These are phyloP conservation scores for Lanius collurio DNA, from an alignment of 2,113 vertebrate genomes.

Conservation along the genomic window DNA sequence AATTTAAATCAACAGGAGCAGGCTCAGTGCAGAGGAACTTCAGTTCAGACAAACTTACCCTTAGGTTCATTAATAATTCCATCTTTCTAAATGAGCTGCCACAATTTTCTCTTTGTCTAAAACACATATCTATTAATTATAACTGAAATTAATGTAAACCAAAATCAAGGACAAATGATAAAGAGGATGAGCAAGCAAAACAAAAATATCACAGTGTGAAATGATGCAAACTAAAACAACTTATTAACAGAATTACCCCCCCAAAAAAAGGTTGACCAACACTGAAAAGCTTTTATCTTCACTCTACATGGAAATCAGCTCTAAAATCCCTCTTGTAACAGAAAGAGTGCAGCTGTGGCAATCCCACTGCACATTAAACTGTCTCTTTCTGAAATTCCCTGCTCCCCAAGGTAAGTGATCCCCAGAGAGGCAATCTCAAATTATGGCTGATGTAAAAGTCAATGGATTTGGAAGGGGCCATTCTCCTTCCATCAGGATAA, in stretches of 20 bases:
- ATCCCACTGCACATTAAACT: neutral
- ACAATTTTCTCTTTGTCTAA: neutral
- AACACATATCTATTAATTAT: neutral
- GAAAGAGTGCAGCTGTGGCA: neutral
- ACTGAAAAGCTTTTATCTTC: neutral
- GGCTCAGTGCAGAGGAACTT: neutral
- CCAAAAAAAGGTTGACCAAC: neutral
- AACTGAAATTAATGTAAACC: neutral
- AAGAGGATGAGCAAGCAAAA: neutral
- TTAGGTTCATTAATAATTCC: neutral
- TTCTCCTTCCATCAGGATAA: neutral
- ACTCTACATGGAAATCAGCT: neutral
- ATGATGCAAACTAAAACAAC: neutral
- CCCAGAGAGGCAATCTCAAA: neutral
- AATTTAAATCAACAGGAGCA: neutral
- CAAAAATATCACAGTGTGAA: neutral
- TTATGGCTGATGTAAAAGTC: neutral
- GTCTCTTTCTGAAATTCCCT: neutral
- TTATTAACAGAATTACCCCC: neutral
- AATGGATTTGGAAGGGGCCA: neutral
- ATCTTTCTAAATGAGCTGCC: neutral
- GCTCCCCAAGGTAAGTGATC: neutral
- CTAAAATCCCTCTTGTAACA: slow-evolving; percentile 19
- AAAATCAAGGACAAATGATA: neutral
- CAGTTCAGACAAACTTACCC: neutral